These are phyloP conservation scores for Lemur catta DNA, from an alignment of 2,797 vertebrate genomes.

Conservation along the genomic window DNA sequence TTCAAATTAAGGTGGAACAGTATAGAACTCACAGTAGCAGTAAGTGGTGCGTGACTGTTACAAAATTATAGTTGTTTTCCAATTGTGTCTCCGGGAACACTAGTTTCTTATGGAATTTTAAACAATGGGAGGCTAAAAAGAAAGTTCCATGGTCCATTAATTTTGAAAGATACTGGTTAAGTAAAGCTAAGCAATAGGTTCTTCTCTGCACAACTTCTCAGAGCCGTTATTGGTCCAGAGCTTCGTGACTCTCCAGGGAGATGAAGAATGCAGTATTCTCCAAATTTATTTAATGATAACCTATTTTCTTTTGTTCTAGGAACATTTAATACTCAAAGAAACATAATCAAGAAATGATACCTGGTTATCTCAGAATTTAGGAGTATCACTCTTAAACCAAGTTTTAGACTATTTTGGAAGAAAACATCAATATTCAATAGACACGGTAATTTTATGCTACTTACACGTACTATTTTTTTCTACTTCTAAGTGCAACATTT, in stretches of 20 bases:
- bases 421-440: not conserved
- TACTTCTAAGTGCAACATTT: not conserved
- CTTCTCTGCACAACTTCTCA: not conserved
- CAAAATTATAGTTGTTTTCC: not conserved
- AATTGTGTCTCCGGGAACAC: not conserved
- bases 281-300: not conserved
- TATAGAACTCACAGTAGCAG: not conserved
- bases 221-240: not conserved
- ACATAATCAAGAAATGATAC: too few relatives aligned
- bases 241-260: not conserved
- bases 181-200: not conserved
- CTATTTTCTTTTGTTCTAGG: not conserved
- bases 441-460: not conserved
- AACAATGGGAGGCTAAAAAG: not conserved
- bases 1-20: not conserved
- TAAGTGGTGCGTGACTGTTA: fast-evolving
- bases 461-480: not conserved
- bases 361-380: too few relatives aligned
- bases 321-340: not conserved
- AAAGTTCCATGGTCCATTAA: not conserved
- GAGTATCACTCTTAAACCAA: not conserved
- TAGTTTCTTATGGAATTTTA: constrained; percentile 37
- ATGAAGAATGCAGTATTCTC: fast-evolving
- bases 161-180: not conserved
- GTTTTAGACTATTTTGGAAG: not conserved